Evolutionary conservation across 2,888 invertebrate species (phyloP).

Genomic region (Embidobia sp.): DNA sequence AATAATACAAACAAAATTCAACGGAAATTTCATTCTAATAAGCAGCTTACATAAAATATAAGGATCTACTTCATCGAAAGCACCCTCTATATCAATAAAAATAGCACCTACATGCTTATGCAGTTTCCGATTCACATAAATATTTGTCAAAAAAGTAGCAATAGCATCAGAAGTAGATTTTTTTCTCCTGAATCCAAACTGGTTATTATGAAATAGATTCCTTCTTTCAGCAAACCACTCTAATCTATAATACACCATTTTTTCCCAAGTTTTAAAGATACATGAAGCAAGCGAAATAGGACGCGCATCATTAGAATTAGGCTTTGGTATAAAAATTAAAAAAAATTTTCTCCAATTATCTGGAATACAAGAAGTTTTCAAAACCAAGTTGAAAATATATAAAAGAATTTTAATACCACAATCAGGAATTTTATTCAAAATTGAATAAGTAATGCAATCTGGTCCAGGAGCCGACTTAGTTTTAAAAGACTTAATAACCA

Average conservation of each 20-base stretch:
- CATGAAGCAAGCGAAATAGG: constrained; percentile 14
- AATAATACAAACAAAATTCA: too few relatives aligned
- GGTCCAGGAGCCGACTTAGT: constrained; percentile 11
- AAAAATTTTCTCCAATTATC: constrained; percentile 5
- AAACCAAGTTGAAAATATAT: constrained; percentile 7
- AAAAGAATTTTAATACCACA: constrained; percentile 6
- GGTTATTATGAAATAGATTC: neutral
- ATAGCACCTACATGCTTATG: neutral
- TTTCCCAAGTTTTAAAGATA: constrained; percentile 6
- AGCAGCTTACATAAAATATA: too few relatives aligned
- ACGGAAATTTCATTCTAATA: too few relatives aligned
- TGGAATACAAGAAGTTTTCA: neutral
- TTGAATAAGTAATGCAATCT: constrained; percentile 3
- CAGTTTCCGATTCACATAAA: neutral
- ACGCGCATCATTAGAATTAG: constrained; percentile 1
- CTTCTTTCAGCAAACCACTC: constrained; percentile 20
- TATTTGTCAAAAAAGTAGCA: neutral
- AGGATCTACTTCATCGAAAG: constrained; percentile 1
- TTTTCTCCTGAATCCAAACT: constrained; percentile 3
- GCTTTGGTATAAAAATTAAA: constrained; percentile 7
- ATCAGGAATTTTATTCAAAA: neutral
- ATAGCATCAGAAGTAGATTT: constrained; percentile 4
- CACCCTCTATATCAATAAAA: constrained; percentile 10
- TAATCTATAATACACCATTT: constrained; percentile 5
- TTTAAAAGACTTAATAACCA: neutral